Evolutionary conservation across 2,888 invertebrate species (phyloP).

Genomic region (Marasmarcha lunaedactyla): DNA sequence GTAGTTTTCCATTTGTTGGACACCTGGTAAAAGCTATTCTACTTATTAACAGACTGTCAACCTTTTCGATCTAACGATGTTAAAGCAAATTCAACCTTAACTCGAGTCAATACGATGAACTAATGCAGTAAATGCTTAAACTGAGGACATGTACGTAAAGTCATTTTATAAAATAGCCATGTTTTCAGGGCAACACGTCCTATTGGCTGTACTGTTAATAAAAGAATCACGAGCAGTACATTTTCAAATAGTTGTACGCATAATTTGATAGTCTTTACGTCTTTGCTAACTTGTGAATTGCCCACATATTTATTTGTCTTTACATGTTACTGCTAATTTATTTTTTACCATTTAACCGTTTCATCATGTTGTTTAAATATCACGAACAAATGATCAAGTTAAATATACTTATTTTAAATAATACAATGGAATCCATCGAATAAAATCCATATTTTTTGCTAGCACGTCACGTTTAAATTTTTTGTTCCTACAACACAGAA

Average conservation of each 20-base stretch:
- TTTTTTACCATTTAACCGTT: constrained; percentile 61
- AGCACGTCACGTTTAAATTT: too few species aligned
- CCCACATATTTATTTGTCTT: constrained; percentile 55
- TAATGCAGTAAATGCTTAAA: neutral
- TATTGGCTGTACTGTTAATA: constrained; percentile 57
- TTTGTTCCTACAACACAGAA: too few species aligned
- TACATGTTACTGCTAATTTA: constrained; percentile 49
- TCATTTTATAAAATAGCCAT: constrained; percentile 16
- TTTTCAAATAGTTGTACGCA: constrained; percentile 59
- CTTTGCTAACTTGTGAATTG: constrained; percentile 51
- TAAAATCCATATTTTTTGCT: too few species aligned
- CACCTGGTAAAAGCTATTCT: constrained; percentile 57
- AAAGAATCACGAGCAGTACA: constrained; percentile 53
- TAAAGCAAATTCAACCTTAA: constrained; percentile 33
- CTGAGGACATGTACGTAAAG: neutral
- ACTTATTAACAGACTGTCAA: constrained; percentile 40
- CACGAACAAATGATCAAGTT: constrained; percentile 28
- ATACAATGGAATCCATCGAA: neutral
- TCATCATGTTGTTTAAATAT: constrained; percentile 56
- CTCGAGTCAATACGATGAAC: constrained; percentile 18
- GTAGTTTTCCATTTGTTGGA: constrained; percentile 58
- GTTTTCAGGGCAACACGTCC: constrained; percentile 35
- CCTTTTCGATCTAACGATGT: constrained; percentile 6
- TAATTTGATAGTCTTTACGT: constrained; percentile 59
- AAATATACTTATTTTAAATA: neutral